Conservation (phyloP, 2,113 vertebrate genomes). For the Siphamia tubifer region DNA sequence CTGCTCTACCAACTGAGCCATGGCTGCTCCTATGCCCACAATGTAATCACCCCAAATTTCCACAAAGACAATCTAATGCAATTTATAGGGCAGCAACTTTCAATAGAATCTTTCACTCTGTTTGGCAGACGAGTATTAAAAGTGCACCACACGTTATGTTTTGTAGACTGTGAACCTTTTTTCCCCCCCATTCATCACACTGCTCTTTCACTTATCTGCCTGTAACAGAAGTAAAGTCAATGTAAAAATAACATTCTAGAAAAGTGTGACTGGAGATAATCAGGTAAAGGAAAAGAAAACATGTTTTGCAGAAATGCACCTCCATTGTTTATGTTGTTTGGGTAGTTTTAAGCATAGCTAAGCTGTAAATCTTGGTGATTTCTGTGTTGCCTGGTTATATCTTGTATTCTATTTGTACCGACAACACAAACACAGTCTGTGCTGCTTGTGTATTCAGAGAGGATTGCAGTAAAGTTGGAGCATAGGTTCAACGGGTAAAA, state of each 20-base stretch:
- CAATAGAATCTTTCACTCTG: too few species aligned
- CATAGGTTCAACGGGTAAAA: constrained; percentile 31
- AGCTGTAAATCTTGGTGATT: constrained; percentile 18
- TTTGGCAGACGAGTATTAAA: too few species aligned
- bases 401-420: constrained; percentile 13
- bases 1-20: too few species aligned
- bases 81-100: too few species aligned
- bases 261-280: constrained; percentile 7
- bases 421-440: constrained; percentile 3
- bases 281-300: neutral
- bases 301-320: neutral
- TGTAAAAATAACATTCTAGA: neutral
- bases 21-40: too few species aligned
- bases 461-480: constrained; percentile 31
- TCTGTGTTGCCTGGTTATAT: neutral
- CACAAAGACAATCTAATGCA: too few species aligned
- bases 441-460: constrained; percentile 35
- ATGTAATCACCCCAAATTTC: too few species aligned
- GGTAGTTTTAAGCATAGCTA: neutral
- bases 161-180: too few species aligned
- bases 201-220: neutral
- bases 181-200: too few species aligned
- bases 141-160: too few species aligned
- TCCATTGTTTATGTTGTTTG: neutral
- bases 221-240: neutral